Evolutionary conservation across 1,140 invertebrate species (phyloP).

Genomic region (Trachelipus rathkii): DNA sequence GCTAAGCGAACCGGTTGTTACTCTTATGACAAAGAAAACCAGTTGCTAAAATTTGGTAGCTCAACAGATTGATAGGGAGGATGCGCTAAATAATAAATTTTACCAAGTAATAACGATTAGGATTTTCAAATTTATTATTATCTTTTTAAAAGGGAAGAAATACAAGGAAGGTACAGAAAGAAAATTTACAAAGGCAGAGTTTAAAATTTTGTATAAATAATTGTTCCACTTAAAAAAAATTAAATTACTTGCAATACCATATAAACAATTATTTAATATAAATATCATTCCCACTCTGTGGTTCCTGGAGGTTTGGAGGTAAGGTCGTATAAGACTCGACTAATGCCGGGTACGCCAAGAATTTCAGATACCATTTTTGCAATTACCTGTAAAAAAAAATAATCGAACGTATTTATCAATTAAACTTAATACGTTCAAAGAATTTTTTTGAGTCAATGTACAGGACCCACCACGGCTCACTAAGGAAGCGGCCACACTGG

Average conservation of each 20-base stretch:
- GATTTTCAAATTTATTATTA: neutral
- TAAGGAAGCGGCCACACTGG: too few species aligned
- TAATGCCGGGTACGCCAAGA: slow-evolving; percentile 79
- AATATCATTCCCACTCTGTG: slow-evolving; percentile 95
- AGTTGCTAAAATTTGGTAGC: too few species aligned
- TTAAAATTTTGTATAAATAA: slow-evolving; percentile 11
- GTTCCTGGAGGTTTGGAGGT: slow-evolving; percentile 97
- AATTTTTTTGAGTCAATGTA: too few species aligned
- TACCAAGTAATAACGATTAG: too few species aligned
- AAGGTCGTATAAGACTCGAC: slow-evolving; percentile 93
- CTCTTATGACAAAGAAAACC: too few species aligned
- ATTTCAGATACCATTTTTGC: slow-evolving; percentile 86
- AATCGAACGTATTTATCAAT: neutral
- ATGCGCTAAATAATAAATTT: too few species aligned
- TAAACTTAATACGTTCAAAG: too few species aligned
- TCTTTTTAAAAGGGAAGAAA: neutral
- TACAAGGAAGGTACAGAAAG: neutral
- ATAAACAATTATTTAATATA: slow-evolving; percentile 1
- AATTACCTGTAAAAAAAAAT: slow-evolving; percentile 65
- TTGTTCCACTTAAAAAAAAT: slow-evolving; percentile 8
- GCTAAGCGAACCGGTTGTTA: too few species aligned
- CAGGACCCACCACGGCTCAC: too few species aligned
- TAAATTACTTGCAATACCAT: neutral
- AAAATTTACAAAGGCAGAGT: neutral
- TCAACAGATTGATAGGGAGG: too few species aligned